These are phyloP conservation scores for Puma concolor DNA, from an alignment of 2,113 vertebrate genomes.

Conservation along the genomic window DNA sequence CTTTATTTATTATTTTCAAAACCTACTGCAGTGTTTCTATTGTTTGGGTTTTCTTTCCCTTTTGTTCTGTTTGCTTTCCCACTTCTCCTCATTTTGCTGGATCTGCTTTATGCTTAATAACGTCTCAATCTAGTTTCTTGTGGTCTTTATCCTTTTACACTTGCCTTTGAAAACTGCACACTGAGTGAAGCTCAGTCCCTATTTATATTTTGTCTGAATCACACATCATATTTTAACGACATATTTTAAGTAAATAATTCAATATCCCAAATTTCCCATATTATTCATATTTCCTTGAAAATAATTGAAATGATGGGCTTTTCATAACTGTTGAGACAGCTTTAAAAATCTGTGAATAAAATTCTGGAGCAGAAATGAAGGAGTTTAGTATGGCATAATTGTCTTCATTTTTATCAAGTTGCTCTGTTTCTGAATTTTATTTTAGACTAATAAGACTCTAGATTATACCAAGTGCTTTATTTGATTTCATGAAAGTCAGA, in stretches of 20 bases:
- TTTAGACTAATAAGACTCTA: conserved; percentile 27
- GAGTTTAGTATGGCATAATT: not conserved
- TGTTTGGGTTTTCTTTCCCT: not conserved
- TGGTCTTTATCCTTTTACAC: not conserved
- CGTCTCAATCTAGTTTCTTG: not conserved
- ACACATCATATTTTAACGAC: not conserved
- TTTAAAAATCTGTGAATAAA: not conserved
- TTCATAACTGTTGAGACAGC: not conserved
- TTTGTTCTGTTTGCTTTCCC: not conserved
- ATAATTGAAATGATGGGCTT: not conserved
- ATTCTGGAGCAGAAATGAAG: not conserved
- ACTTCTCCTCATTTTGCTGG: not conserved
- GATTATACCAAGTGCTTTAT: not conserved
- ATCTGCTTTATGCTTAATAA: not conserved
- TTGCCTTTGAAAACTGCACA: not conserved
- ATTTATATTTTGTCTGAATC: not conserved
- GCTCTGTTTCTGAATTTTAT: not conserved
- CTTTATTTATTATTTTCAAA: conserved; percentile 5
- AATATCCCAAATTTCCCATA: not conserved
- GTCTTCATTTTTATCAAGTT: conserved; percentile 21
- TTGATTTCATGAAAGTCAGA: not conserved
- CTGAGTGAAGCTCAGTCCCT: not conserved
- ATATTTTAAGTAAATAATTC: not conserved
- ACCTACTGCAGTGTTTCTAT: not conserved
- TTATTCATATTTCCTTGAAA: not conserved